Evolutionary conservation across 2,888 invertebrate genomes (phyloP).

Genomic region (Hyppa rectilinea): DNA sequence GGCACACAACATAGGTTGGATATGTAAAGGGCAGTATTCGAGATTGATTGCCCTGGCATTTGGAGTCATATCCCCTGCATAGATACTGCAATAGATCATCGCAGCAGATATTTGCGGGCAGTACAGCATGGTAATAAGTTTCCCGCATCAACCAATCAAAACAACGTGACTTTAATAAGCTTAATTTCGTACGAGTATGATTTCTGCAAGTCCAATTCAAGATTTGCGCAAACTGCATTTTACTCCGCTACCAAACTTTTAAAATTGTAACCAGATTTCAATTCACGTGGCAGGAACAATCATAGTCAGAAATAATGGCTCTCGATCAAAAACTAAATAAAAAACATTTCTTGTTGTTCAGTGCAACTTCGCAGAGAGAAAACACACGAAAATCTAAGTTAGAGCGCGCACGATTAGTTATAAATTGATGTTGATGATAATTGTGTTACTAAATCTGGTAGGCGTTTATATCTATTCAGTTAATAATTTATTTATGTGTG

Average conservation of each 20-base stretch:
- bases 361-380: slow-evolving; percentile 34
- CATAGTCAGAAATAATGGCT: slow-evolving; percentile 54
- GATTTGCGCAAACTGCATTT: slow-evolving; percentile 16
- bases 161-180: not conserved
- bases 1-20: no score
- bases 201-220: not conserved
- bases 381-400: slow-evolving; percentile 43
- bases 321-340: slow-evolving; percentile 28
- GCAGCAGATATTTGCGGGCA: slow-evolving; percentile 33
- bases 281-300: slow-evolving; percentile 56
- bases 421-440: not conserved
- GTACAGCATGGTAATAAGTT: slow-evolving; percentile 48
- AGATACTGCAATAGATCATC: no score
- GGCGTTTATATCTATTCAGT: not conserved
- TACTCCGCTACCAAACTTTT: slow-evolving; percentile 26
- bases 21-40: no score
- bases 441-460: not conserved
- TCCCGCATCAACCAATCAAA: slow-evolving; percentile 28
- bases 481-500: not conserved
- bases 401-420: slow-evolving; percentile 5
- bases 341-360: slow-evolving; percentile 26
- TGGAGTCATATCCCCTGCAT: no score
- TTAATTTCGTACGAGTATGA: not conserved
- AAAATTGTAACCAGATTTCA: slow-evolving; percentile 52
- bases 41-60: no score